phyloP scores from a whole-genome alignment of 1,140 invertebrate species.

The Bombyx mandarina region DNA sequence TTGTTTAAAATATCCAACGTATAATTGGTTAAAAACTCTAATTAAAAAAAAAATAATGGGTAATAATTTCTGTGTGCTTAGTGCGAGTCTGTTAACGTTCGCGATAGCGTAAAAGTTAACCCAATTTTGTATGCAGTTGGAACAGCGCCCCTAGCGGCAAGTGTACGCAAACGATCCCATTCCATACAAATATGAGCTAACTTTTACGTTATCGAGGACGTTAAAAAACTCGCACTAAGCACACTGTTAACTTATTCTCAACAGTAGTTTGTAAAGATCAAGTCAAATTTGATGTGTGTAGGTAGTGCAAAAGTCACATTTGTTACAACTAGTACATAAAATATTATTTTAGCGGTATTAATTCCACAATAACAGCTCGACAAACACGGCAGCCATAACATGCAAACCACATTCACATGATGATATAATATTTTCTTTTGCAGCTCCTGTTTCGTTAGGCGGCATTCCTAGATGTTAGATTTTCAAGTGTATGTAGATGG shows the following conservation, averaged over 20 bases:
- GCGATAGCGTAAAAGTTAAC: too few species aligned
- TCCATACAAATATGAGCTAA: too few species aligned
- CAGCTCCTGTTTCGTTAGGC: constrained; percentile 50
- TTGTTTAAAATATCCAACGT: background rate
- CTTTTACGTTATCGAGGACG: too few species aligned
- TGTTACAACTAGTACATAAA: constrained; percentile 1
- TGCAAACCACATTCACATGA: constrained; percentile 59
- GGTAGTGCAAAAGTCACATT: background rate
- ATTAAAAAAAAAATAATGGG: background rate
- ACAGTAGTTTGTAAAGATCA: background rate
- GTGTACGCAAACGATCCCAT: too few species aligned
- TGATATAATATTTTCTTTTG: constrained; percentile 28
- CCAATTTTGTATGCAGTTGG: too few species aligned
- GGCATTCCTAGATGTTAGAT: constrained; percentile 54
- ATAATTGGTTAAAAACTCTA: background rate
- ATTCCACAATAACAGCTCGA: constrained; percentile 36
- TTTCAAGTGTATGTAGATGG: constrained; percentile 31
- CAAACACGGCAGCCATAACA: constrained; percentile 57
- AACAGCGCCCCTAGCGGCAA: too few species aligned
- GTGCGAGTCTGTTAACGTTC: too few species aligned
- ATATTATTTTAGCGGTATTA: constrained; percentile 20
- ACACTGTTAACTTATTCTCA: background rate
- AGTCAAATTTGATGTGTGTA: constrained; percentile 1
- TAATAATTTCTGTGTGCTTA: background rate
- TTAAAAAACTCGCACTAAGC: too few species aligned